Evolutionary conservation across 2,113 vertebrate genomes (phyloP).

Genomic region (Osmerus eperlanus): DNA sequence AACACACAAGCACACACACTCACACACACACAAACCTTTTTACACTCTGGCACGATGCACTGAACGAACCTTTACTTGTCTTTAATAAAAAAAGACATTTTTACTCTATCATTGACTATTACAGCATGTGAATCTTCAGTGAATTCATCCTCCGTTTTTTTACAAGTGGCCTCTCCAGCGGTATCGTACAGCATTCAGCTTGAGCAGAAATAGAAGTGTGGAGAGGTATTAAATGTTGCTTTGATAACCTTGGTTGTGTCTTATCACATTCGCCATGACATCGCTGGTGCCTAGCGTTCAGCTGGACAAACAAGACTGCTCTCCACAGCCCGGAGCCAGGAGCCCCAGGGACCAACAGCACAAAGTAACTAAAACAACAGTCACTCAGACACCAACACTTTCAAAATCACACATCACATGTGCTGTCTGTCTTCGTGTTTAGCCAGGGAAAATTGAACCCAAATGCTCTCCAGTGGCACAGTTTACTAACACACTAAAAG

Average conservation of each 20-base stretch:
- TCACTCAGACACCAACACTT: neutral
- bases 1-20: neutral
- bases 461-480: neutral
- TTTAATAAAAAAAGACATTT: neutral
- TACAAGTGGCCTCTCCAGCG: no score
- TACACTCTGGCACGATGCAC: neutral
- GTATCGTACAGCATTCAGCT: no score
- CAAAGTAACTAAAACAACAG: neutral
- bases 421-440: neutral
- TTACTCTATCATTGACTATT: neutral
- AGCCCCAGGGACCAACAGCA: neutral
- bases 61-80: neutral
- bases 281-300: neutral
- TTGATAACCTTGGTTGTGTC: no score
- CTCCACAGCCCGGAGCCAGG: neutral
- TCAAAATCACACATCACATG: neutral
- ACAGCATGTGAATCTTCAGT: no score
- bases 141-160: no score
- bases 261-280: neutral
- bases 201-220: no score
- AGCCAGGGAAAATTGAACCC: no score
- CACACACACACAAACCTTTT: neutral
- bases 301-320: neutral
- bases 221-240: no score
- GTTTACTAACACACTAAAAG: neutral